phyloP scores from a whole-genome alignment of 2,797 vertebrate species.

The Periophthalmus magnuspinnatus region DNA sequence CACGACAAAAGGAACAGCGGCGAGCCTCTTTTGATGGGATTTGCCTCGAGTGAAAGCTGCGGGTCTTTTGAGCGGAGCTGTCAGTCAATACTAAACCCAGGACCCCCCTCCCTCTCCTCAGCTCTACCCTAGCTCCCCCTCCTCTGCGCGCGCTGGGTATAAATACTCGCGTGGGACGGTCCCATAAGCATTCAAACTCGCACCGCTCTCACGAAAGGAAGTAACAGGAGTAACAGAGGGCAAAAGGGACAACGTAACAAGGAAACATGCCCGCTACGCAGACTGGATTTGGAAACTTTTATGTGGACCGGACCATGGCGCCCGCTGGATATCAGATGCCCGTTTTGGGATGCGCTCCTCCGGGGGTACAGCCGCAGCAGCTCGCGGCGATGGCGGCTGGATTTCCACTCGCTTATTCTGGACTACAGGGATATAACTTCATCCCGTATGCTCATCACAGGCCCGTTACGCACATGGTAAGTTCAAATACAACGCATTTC shows the following conservation, averaged over 20 bases:
- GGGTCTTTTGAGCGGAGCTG: slow-evolving; percentile 70
- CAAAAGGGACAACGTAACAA: slow-evolving; percentile 41
- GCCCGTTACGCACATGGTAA: slow-evolving; percentile 77
- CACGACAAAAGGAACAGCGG: slow-evolving; percentile 78
- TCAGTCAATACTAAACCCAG: slow-evolving; percentile 62
- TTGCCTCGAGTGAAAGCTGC: slow-evolving; percentile 74
- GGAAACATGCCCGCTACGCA: slow-evolving; percentile 79
- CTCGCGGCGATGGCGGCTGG: slow-evolving; percentile 73
- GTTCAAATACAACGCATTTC: slow-evolving; percentile 21
- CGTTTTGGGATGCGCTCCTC: slow-evolving; percentile 66
- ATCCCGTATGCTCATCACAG: slow-evolving; percentile 77
- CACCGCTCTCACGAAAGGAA: not conserved
- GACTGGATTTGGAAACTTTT: slow-evolving; percentile 76
- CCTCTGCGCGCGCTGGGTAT: slow-evolving; percentile 58
- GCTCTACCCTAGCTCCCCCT: slow-evolving; percentile 16
- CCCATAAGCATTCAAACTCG: slow-evolving; percentile 31
- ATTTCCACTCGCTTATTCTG: slow-evolving; percentile 73
- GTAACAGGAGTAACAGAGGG: not conserved
- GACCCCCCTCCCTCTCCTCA: slow-evolving; percentile 39
- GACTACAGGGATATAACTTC: slow-evolving; percentile 81
- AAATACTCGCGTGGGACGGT: slow-evolving; percentile 34
- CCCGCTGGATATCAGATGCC: slow-evolving; percentile 76
- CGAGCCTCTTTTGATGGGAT: slow-evolving; percentile 81
- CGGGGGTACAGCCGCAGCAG: slow-evolving; percentile 63
- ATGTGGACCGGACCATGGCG: slow-evolving; percentile 75